Percentiles rank a stretch among this genome's conserved stretches.
These are phyloP conservation scores for Hippocampus barbouri DNA, from an alignment of 2,113 vertebrate species.

Conservation along the genomic window DNA sequence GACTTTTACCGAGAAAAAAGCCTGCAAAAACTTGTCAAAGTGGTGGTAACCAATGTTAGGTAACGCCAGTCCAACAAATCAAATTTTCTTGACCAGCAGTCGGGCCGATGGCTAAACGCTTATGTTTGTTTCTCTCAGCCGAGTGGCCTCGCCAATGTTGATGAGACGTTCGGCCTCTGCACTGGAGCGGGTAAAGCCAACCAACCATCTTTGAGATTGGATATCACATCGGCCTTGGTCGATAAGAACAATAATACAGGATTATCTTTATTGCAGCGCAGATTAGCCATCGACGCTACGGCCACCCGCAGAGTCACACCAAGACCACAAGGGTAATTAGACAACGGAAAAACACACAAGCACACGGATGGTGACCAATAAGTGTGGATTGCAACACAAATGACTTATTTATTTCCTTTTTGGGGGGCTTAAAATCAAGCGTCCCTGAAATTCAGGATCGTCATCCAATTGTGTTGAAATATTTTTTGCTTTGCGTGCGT, in stretches of 20 bases:
- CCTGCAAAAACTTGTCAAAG: neutral
- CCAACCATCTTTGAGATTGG: neutral
- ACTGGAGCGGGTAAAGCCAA: neutral
- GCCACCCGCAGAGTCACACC: neutral
- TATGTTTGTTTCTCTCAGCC: constrained; percentile 2
- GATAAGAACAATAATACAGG: neutral
- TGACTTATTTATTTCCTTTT: no score
- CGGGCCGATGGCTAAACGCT: neutral
- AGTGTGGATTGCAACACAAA: neutral
- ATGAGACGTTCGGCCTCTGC: neutral
- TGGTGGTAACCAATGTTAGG: constrained; percentile 25
- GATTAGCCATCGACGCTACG: neutral
- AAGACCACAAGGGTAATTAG: constrained; percentile 4
- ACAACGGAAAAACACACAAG: neutral
- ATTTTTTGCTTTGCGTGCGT: neutral
- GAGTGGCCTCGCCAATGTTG: neutral
- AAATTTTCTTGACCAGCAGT: neutral
- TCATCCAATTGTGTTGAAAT: neutral
- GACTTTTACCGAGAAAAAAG: neutral
- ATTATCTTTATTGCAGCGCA: constrained; percentile 23
- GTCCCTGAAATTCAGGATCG: neutral
- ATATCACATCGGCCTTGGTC: neutral
- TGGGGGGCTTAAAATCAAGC: neutral
- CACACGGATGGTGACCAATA: neutral
- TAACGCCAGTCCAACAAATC: constrained; percentile 9